Base-by-base conservation (phyloP, 92 coral and sea anemone genomes). In the Heteractis magnifica region DNA sequence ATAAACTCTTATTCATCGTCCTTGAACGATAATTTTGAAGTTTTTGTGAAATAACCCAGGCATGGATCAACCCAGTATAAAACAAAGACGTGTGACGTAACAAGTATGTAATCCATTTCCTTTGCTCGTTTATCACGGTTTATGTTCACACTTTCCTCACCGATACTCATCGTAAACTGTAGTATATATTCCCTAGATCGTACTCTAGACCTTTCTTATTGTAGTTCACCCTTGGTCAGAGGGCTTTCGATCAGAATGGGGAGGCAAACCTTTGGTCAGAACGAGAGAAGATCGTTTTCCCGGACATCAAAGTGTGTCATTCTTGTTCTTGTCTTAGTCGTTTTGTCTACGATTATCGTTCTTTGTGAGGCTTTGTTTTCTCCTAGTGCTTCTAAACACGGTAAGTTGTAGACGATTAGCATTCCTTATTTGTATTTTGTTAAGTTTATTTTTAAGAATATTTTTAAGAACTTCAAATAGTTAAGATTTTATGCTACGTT, bases 81-180 rank as follows among this genome's bases (percentile, higher is more conserved):
- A 71, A 85, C 88, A 85, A 85, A 52, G 52, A 71, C 14, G 19
- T 58, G 41, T 85, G 88, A 85, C 88, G 88, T 85, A 79, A 78
- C 53, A 77, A 85, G n/a, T 44, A 85, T 85, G 88, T 56, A 0
- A 15, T 8, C 49, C 88, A 85, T 85, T 85, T 85, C 88, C 88
- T 85, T 78, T 79, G 53, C 56, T 76, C 83, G 81, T 85, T 65
- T 77, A 77, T 85, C 83, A 77, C 70, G 21, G 77, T 49, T 62
- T 84, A 82, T 85, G 88, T 85, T 76, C 65, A 41, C 83, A 85
- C 88, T 85, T 19, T 9, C 15, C 53, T 73, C 73, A 20, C 73
- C 49, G 73, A 68, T 68, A 68, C 73, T 58, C 77, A 82, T 72
- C 72, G 76, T 68, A 68, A 84, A 58, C 80, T 19, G 9, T 68